Percentiles rank a stretch among this genome's conserved stretches.
phyloP scores from a whole-genome alignment of 2,888 invertebrate genomes.

The Megalurothrips usitatus region DNA sequence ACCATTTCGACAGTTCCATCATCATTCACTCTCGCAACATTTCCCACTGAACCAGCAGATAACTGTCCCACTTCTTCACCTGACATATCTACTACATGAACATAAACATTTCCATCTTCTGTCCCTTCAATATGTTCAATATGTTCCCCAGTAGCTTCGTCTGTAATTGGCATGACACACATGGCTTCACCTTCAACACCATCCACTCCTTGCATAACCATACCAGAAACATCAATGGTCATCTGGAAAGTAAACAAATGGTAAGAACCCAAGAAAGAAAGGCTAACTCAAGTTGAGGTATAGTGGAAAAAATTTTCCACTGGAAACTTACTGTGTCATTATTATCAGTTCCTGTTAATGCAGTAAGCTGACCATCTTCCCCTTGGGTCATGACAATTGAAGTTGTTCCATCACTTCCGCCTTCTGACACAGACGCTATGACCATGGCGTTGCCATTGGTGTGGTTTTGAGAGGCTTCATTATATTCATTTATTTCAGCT shows the following conservation, averaged over 20 bases:
- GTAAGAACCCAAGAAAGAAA: not conserved
- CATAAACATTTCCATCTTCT: conserved; percentile 39
- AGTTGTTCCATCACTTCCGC: not conserved
- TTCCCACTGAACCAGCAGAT: conserved; percentile 43
- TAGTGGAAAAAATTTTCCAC: not conserved
- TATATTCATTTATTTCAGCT: conserved; percentile 37
- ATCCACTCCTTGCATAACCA: conserved; percentile 36
- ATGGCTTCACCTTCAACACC: conserved; percentile 35
- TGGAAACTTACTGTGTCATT: not conserved
- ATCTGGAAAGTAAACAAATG: not conserved
- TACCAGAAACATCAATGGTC: conserved; percentile 28
- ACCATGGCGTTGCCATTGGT: not conserved
- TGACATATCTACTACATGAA: conserved; percentile 37
- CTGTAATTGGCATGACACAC: conserved; percentile 38
- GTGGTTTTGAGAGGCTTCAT: not conserved
- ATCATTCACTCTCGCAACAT: conserved; percentile 41
- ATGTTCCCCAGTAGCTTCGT: conserved; percentile 34
- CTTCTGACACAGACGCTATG: not conserved
- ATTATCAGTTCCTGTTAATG: not conserved
- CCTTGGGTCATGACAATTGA: conserved; percentile 3
- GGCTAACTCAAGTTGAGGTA: not conserved
- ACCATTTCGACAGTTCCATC: conserved; percentile 46
- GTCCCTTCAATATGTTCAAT: conserved; percentile 32
- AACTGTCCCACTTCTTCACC: conserved; percentile 31
- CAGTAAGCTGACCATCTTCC: conserved; percentile 1